Percentiles rank a stretch among this genome's conserved stretches.
Conservation (phyloP, 2,888 invertebrate species). For the Crossocerus cetratus region DNA sequence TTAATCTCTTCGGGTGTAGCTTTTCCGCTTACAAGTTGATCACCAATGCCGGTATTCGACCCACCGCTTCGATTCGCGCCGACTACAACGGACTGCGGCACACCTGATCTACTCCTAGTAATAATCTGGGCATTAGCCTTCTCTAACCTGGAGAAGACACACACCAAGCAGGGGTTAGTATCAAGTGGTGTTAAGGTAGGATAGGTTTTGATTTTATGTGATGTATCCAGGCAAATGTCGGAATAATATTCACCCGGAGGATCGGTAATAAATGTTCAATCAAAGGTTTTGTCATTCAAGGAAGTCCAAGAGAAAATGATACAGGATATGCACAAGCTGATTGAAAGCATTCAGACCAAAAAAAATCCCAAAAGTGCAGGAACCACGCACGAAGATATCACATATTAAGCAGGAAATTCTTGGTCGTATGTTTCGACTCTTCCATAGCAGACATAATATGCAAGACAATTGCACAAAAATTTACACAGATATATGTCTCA, state of each 20-base stretch:
- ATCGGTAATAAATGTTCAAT: not conserved
- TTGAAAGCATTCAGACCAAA: no score
- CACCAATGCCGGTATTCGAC: slow-evolving; percentile 57
- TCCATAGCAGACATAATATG: no score
- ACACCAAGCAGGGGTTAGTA: slow-evolving; percentile 74
- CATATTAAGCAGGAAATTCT: no score
- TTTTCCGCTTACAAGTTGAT: slow-evolving; percentile 78
- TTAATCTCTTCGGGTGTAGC: slow-evolving; percentile 87
- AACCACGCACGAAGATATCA: no score
- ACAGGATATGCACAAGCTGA: no score
- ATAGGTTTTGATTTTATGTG: slow-evolving; percentile 54
- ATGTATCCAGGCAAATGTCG: slow-evolving; percentile 31
- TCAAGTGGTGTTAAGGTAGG: slow-evolving; percentile 67
- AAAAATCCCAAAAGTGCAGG: no score
- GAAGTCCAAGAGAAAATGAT: no score
- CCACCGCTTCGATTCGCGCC: slow-evolving; percentile 72
- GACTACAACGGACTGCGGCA: slow-evolving; percentile 79
- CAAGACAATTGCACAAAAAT: no score
- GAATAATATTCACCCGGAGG: not conserved
- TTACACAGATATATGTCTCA: no score
- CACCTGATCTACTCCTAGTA: slow-evolving; percentile 89
- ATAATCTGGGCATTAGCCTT: slow-evolving; percentile 87
- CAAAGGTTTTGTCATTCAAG: not conserved
- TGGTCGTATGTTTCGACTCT: no score
- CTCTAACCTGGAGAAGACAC: slow-evolving; percentile 80